Base-by-base conservation (phyloP, 2,888 invertebrate species). In the Sipha maydis region DNA sequence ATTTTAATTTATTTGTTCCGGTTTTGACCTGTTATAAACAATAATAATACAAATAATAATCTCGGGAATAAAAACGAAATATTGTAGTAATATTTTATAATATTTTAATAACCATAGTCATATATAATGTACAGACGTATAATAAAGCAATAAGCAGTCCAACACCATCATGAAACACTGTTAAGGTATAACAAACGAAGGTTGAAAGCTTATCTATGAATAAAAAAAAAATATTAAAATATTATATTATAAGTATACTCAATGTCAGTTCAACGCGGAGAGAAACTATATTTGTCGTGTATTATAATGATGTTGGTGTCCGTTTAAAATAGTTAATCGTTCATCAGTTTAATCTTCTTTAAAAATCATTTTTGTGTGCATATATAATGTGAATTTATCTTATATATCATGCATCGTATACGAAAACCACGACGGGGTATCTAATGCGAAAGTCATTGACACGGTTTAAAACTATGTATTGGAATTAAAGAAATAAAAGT, bases 381-480 rank as follows among this genome's bases (percentile, higher is more conserved):
- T 28, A 21, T 25, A 21, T 67, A 54, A 31, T 34, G 31, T 28
- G 21, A 34, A 3, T 25, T 25, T 11, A n/a, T 38, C 11, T 38
- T 9, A n/a, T 14, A 28, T 19, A 48, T 48, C 48, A 1, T 41
- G 19, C 31, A 83, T 31, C 69, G 69, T 28, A 48, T 48, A 28
- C 11, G n/a, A 41, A n/a, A 67, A 84, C 31, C 76, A 11, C 84
- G 67, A 31, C 84, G 84, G 84, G 84, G 17, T 31, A 28, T 77
- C 84, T 25, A 85, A 67, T 67, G 84, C 84, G 84, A 85, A 77
- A 85, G 84, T 85, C 84, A 85, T 77, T 85, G 84, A 85, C 84
- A 85, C 67, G 76, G 41, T 67, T 85, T 77, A 67, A 85, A 77
- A 76, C 67, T n/a, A 67, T 48, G 48, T 14, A 48, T 76, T n/a